phyloP scores from a whole-genome alignment of 2,888 invertebrate genomes.

The Thysanoteuthis rhombus region DNA sequence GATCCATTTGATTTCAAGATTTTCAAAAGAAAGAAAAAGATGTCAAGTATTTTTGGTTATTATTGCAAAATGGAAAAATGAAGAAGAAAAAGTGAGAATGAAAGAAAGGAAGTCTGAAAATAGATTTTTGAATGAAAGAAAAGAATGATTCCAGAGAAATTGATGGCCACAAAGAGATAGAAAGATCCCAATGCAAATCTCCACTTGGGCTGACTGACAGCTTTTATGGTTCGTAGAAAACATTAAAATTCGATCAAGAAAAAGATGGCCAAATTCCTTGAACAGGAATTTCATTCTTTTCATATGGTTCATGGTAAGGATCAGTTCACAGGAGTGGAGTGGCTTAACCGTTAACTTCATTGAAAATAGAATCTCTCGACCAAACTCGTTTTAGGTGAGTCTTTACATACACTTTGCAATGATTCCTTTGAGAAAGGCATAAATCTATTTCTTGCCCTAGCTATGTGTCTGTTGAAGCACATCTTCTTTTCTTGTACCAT shows the following conservation, averaged over 20 bases:
- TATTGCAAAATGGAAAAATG: neutral
- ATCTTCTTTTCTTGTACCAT: too few relatives aligned
- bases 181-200: neutral
- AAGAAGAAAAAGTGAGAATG: neutral
- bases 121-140: neutral
- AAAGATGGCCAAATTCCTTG: neutral
- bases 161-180: neutral
- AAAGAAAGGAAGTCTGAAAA: neutral
- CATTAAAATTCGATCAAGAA: neutral
- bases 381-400: too few relatives aligned
- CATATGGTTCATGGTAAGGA: neutral
- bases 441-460: too few relatives aligned
- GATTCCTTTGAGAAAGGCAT: too few relatives aligned
- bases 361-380: too few relatives aligned
- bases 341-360: too few relatives aligned
- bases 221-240: neutral
- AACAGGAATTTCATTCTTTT: neutral
- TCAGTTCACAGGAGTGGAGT: too few relatives aligned
- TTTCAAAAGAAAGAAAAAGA: neutral
- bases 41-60: neutral
- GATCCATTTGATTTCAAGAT: neutral
- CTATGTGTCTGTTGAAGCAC: too few relatives aligned
- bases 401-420: too few relatives aligned
- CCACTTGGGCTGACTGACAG: neutral
- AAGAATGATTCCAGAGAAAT: neutral